phyloP scores from a whole-genome alignment of 2,888 invertebrate genomes.

The Gymnocheta viridis region DNA sequence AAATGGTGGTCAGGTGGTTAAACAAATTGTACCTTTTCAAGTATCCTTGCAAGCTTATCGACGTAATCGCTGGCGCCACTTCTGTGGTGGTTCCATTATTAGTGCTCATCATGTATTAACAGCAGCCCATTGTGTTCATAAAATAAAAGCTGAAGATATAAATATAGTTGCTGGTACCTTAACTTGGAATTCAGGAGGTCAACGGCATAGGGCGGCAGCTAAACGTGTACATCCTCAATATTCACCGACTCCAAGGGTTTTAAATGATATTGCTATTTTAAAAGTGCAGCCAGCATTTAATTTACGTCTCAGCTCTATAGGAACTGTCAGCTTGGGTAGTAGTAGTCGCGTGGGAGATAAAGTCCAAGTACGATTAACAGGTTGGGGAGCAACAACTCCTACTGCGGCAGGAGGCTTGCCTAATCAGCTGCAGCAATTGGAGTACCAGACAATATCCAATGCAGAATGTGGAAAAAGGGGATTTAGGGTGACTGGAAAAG shows the following conservation, averaged over 20 bases:
- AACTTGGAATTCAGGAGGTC: constrained; percentile 76
- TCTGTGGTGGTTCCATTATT: constrained; percentile 81
- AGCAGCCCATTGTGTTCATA: constrained; percentile 80
- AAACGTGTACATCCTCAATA: constrained; percentile 78
- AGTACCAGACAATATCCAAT: constrained; percentile 80
- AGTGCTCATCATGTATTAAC: constrained; percentile 78
- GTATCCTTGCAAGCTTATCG: constrained; percentile 76
- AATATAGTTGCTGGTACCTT: constrained; percentile 75
- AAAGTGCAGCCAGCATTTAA: constrained; percentile 76
- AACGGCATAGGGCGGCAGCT: constrained; percentile 74
- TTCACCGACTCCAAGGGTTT: constrained; percentile 71
- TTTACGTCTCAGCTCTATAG: constrained; percentile 72
- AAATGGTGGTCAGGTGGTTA: constrained; percentile 76
- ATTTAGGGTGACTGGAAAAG: constrained; percentile 77
- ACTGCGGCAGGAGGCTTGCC: constrained; percentile 74
- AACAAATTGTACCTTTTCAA: constrained; percentile 79
- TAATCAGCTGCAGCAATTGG: constrained; percentile 77
- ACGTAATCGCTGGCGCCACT: constrained; percentile 77
- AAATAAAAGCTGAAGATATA: constrained; percentile 72
- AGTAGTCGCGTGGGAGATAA: constrained; percentile 74
- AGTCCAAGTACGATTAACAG: constrained; percentile 77
- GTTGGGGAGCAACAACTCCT: constrained; percentile 79
- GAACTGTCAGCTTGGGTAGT: constrained; percentile 73
- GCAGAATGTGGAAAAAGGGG: constrained; percentile 77
- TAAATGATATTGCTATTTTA: constrained; percentile 79